Conservation (phyloP, 2,113 vertebrate genomes). For the Loxodonta africana region DNA sequence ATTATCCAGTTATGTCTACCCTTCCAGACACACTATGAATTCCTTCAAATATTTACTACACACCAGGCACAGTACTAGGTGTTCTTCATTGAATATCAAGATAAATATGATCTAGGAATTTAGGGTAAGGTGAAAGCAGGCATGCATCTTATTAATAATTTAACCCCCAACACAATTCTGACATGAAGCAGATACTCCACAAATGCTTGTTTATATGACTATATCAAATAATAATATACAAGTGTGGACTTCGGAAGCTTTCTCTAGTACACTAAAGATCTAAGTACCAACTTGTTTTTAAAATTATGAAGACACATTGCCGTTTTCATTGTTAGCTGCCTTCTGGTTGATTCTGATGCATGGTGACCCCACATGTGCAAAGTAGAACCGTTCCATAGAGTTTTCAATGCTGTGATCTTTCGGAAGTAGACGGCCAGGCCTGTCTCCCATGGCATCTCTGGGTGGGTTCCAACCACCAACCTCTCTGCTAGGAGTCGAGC, state of each 20-base stretch:
- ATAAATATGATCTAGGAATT: conserved; percentile 37
- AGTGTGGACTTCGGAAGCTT: conserved; percentile 38
- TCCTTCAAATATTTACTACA: conserved; percentile 43
- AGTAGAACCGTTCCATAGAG: no score
- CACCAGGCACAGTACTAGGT: background rate
- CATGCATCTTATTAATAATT: background rate
- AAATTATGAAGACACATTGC: conserved; percentile 10
- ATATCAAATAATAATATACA: conserved; percentile 38
- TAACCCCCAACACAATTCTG: conserved; percentile 44
- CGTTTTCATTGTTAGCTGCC: no score
- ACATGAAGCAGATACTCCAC: background rate
- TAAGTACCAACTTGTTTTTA: conserved; percentile 18
- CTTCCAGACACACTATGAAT: conserved; percentile 5
- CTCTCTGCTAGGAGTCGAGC: no score
- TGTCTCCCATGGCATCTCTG: no score
- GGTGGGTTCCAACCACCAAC: no score
- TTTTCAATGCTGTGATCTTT: no score
- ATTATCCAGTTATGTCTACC: background rate
- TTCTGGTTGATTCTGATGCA: no score
- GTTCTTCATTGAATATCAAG: conserved; percentile 25
- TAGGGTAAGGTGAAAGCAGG: background rate
- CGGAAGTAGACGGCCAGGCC: no score
- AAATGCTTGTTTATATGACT: conserved; percentile 37
- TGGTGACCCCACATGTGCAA: no score
- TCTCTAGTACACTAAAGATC: conserved; percentile 1